Evolutionary conservation across 1,140 invertebrate species (phyloP), one percentile per base, ranked within the genome.

Genomic region (Solen grandis): DNA sequence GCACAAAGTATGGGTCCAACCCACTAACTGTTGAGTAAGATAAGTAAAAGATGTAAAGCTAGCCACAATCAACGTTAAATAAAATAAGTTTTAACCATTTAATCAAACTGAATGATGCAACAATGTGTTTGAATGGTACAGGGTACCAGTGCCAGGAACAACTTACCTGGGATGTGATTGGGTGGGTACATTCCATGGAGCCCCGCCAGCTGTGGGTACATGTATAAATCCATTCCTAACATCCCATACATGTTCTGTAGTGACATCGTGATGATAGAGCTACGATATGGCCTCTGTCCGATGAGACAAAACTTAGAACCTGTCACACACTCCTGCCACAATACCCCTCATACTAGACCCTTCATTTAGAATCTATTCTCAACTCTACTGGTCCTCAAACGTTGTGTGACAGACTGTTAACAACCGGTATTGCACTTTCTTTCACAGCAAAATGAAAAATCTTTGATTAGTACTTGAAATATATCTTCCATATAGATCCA

Each of bases 241-340:
- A 72, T 73, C 27, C 77, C 68, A 33, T 80, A 80, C 59, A 80
- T 63, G 52, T 73, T 80, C 59, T 80, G 66, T 63, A 80, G 33
- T 8, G 77, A 80, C 77, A 80, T 80, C 35, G 2, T 46, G 14
- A n/a, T n/a, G n/a, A n/a, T n/a, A n/a, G n/a, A n/a, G n/a, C n/a
- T n/a, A n/a, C n/a, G n/a, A n/a, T n/a, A n/a, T n/a, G n/a, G 41
- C 41, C 19, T 46, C 41, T 46, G 19, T 46, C 41, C 25, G 50
- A 54, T 54, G 19, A n/a, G 16, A 19, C 29, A 60, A 60, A n/a
- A 25, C 10, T 8, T 22, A 14, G 57, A 22, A 4, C 29, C 29
- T 60, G 57, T 22, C 57, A 60, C 57, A 16, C 29, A 22, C 19
- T 19, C 8, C 41, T 10, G 19, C 41, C 41, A 46, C 41, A 46